These are phyloP conservation scores for Chouioia cunea DNA, from an alignment of 2,888 invertebrate genomes.

Conservation along the genomic window DNA sequence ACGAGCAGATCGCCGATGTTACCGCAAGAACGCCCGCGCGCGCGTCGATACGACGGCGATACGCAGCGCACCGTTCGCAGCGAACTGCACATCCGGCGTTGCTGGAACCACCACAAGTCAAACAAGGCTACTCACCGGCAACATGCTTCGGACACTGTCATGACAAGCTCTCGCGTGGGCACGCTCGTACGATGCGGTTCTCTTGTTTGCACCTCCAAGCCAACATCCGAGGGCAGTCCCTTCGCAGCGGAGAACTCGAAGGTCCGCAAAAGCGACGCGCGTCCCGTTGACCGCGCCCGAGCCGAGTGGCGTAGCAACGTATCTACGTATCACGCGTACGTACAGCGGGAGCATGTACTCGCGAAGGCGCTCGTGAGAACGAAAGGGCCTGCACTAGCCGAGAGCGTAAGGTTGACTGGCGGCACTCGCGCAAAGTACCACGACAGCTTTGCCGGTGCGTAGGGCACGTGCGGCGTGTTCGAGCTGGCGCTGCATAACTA, in stretches of 20 bases:
- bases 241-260: too few relatives aligned
- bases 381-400: not conserved
- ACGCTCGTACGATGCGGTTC: conserved; percentile 9
- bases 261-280: too few relatives aligned
- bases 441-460: not conserved
- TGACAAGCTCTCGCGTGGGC: conserved; percentile 20
- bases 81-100: too few relatives aligned
- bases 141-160: conserved; percentile 27
- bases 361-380: not conserved
- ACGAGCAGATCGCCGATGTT: not conserved
- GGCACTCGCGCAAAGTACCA: too few relatives aligned
- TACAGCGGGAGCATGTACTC: not conserved
- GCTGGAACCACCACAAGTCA: too few relatives aligned
- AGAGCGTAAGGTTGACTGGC: conserved; percentile 18
- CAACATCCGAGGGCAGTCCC: too few relatives aligned
- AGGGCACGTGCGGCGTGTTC: conserved; percentile 1
- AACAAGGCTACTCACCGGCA: conserved; percentile 32
- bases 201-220: too few relatives aligned
- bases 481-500: conserved; percentile 12
- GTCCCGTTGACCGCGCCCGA: too few relatives aligned
- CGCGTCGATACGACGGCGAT: not conserved
- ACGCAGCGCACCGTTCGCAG: too few relatives aligned
- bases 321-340: too few relatives aligned
- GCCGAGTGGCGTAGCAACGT: too few relatives aligned
- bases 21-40: not conserved